These are phyloP conservation scores for Caranx ignobilis DNA, from an alignment of 2,113 vertebrate genomes.

Conservation along the genomic window DNA sequence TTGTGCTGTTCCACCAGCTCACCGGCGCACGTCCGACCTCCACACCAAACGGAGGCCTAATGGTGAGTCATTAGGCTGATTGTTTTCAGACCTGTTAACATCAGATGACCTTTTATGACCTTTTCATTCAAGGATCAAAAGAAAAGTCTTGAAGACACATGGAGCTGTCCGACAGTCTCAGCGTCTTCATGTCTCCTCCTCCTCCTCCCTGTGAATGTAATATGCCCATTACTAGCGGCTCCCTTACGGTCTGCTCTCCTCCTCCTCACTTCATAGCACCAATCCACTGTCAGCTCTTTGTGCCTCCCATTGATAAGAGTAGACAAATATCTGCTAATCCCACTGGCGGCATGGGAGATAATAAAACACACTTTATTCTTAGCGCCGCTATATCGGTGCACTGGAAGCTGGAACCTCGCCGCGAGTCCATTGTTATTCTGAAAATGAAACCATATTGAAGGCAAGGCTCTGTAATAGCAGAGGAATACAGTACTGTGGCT, in stretches of 20 bases:
- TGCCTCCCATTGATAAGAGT: slow-evolving; percentile 47
- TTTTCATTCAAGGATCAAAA: no score
- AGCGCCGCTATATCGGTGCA: neutral
- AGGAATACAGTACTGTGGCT: slow-evolving; percentile 25
- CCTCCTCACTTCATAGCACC: slow-evolving; percentile 1
- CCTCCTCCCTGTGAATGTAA: neutral
- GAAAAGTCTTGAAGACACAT: neutral
- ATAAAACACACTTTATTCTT: slow-evolving; percentile 38
- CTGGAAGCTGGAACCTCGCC: slow-evolving; percentile 26
- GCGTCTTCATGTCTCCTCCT: neutral
- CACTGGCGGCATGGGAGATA: slow-evolving; percentile 6
- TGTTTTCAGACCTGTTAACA: no score
- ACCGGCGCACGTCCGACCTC: no score
- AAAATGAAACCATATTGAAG: slow-evolving; percentile 49
- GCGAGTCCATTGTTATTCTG: slow-evolving; percentile 54
- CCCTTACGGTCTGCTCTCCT: neutral
- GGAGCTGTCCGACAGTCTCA: neutral
- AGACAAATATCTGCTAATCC: slow-evolving; percentile 44
- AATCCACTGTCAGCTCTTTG: slow-evolving; percentile 17
- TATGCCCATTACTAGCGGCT: neutral
- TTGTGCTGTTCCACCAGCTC: no score
- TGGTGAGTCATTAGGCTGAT: no score
- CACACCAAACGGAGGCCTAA: no score
- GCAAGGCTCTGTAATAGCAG: slow-evolving; percentile 30
- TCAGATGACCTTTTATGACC: neutral